These are phyloP conservation scores for Trichonephila inaurata DNA, from an alignment of 1,140 invertebrate genomes.

Conservation along the genomic window DNA sequence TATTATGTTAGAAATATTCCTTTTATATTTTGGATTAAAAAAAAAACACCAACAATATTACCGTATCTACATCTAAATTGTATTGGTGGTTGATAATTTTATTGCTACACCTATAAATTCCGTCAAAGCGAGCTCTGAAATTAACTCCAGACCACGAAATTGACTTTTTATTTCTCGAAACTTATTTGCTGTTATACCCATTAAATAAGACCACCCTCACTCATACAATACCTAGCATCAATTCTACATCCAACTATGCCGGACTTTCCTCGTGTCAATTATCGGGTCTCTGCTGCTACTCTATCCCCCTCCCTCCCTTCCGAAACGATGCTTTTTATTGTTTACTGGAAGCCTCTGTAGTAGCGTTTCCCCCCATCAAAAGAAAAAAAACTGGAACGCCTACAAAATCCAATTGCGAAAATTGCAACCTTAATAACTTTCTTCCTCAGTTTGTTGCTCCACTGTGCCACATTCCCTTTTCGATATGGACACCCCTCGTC, in stretches of 20 bases:
- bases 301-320: neutral
- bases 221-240: neutral
- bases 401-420: constrained; percentile 69
- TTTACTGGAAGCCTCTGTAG: neutral
- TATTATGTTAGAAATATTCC: no score
- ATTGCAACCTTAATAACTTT: constrained; percentile 66
- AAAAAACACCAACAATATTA: no score
- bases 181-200: neutral
- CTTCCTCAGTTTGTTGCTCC: neutral
- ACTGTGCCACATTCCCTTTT: constrained; percentile 45
- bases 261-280: constrained; percentile 35
- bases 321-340: neutral
- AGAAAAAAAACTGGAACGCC: constrained; percentile 46
- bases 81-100: neutral
- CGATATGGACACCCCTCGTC: neutral
- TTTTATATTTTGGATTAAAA: no score
- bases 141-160: neutral
- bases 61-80: neutral
- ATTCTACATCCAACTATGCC: neutral
- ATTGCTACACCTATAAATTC: neutral
- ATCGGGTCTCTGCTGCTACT: neutral
- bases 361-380: neutral
- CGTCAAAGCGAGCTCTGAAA: neutral
- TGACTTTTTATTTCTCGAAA: neutral
- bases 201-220: neutral